phyloP scores from a whole-genome alignment of 2,797 vertebrate genomes.

The Sardinella longiceps region DNA sequence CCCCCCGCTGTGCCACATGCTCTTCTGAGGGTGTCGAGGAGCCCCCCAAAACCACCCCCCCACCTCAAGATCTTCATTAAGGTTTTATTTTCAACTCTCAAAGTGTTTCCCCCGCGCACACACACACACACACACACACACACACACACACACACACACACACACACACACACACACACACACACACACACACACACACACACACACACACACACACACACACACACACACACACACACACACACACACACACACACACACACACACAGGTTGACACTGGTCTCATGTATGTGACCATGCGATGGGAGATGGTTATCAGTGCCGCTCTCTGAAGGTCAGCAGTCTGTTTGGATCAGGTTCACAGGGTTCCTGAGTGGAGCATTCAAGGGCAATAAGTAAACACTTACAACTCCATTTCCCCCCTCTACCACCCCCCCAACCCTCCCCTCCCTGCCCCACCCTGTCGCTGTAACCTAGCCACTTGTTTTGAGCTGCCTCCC shows the following conservation, averaged over 20 bases:
- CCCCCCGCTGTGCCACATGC: slow-evolving; percentile 43
- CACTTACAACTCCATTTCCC: slow-evolving; percentile 32
- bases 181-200: no score
- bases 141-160: no score
- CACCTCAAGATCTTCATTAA: slow-evolving; percentile 46
- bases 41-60: slow-evolving; percentile 5
- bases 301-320: neutral
- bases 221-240: no score
- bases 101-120: slow-evolving; percentile 26
- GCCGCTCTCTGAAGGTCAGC: neutral
- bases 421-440: no score
- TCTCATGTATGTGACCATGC: neutral
- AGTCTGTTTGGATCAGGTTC: neutral
- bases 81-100: slow-evolving; percentile 40
- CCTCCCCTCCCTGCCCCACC: no score
- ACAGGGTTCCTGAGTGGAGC: neutral
- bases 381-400: neutral
- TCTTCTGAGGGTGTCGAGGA: neutral
- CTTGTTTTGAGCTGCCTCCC: slow-evolving; percentile 39
- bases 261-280: slow-evolving; percentile 25
- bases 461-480: slow-evolving; percentile 35
- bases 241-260: no score
- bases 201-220: no score
- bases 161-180: no score
- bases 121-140: no score